Evolutionary conservation across 2,113 vertebrate species (phyloP), one percentile per base, ranked within the genome.

Genomic region (Silurus glanis): DNA sequence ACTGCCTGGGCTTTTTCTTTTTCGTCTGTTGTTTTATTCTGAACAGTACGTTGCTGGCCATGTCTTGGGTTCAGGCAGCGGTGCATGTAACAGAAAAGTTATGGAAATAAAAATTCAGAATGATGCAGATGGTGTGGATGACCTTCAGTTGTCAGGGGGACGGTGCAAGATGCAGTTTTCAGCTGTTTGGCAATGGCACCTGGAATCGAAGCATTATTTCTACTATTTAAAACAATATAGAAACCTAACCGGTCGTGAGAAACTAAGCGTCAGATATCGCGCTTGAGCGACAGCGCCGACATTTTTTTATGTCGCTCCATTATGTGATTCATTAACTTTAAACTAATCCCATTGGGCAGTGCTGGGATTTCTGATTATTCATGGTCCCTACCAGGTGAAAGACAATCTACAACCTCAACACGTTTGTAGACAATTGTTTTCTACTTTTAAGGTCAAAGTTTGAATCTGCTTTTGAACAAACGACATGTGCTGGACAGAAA

Each of bases 41-140:
- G 74, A 87, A 91, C 90, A 88, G 92, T 91, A 95, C 93, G 92
- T 93, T 95, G 87, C 92, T 91, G 90, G 91, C 91, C 91, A 94
- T 88, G 90, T 90, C 83, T 90, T 94, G 92, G 93, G 93, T 91
- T 91, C 93, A 94, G 94, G 91, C 92, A 92, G 93, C 90, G 91
- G 82, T 87, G 87, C 90, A 85, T 92, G 71, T 88, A 93, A 91
- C 87, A 91, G 90, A 93, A 91, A 83, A 47, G 58, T 51, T 89
- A 79, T 88, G 84, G 91, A 89, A 90, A 89, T 88, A 84, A 83
- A 74, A 94, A 88, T 91, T 61, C 86, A 88, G 62, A 81, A 93
- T 90, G 91, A 72, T 84, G 66, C 69, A 85, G 56, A 76, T 85
- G 21, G 62, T 76, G 13, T 84, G 37, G 9, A 66, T 55, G 71